A percentile compares a stretch with the other conserved stretches of the same genome.
Evolutionary conservation across 2,113 vertebrate genomes (phyloP).

Genomic region (Chaetops frenatus): DNA sequence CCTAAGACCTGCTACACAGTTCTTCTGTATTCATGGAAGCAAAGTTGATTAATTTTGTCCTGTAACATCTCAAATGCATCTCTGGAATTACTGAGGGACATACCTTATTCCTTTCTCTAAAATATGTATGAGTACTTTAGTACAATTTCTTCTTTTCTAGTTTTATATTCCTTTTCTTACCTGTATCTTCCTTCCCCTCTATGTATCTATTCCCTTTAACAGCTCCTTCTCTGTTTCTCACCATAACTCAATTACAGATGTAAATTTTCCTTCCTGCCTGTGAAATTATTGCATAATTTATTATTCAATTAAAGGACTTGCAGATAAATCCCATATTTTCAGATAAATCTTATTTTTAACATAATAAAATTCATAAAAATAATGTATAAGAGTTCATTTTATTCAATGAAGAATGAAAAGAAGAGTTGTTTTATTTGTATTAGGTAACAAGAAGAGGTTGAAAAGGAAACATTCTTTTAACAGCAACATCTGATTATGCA

Average conservation of each 20-base stretch:
- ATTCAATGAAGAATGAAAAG: constrained; percentile 49
- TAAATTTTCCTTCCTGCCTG: constrained; percentile 59
- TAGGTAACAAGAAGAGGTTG: not conserved
- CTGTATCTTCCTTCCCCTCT: not conserved
- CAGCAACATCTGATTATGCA: constrained; percentile 26
- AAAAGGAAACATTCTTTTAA: constrained; percentile 24
- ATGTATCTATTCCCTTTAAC: not conserved
- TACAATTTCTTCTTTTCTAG: not conserved
- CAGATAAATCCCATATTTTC: constrained; percentile 28
- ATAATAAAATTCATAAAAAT: constrained; percentile 14
- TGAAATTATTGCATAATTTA: constrained; percentile 52
- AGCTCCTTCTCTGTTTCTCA: constrained; percentile 24
- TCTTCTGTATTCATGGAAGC: not conserved
- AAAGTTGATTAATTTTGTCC: not conserved
- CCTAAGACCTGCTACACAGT: not conserved
- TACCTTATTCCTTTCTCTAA: not conserved
- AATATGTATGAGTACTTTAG: not conserved
- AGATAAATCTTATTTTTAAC: constrained; percentile 42
- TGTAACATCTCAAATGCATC: not conserved
- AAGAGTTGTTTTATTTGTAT: not conserved
- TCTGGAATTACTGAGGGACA: not conserved
- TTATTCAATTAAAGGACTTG: constrained; percentile 55
- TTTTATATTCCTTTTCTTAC: not conserved
- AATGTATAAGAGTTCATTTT: constrained; percentile 25
- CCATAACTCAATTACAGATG: constrained; percentile 13